These are phyloP conservation scores for Salvelinus alpinus DNA, from an alignment of 2,113 vertebrate genomes.

Conservation along the genomic window DNA sequence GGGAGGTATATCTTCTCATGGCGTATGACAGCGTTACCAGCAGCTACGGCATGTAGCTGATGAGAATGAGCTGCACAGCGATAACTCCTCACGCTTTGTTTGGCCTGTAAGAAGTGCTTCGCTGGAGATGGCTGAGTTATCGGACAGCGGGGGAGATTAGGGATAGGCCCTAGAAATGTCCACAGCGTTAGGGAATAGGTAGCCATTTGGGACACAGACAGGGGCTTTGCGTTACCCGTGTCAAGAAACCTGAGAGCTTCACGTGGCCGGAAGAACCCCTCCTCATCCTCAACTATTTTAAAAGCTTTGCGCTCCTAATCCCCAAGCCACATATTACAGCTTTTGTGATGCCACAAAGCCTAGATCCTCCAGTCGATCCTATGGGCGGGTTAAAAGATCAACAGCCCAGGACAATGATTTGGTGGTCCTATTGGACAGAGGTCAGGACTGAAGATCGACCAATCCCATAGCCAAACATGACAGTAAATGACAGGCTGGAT, in stretches of 20 bases:
- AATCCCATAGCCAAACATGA: conserved; percentile 8
- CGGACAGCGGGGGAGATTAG: background rate
- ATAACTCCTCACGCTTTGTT: background rate
- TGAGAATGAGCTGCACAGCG: background rate
- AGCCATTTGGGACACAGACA: background rate
- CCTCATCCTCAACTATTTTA: conserved; percentile 20
- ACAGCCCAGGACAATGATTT: conserved; percentile 5
- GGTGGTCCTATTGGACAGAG: conserved; percentile 1
- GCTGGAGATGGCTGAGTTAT: conserved; percentile 7
- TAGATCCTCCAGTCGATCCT: conserved; percentile 15
- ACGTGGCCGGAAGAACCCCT: conserved; percentile 5
- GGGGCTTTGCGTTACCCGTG: conserved; percentile 4
- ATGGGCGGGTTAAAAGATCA: conserved; percentile 7
- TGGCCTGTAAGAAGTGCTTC: conserved; percentile 1
- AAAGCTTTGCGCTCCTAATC: conserved; percentile 37
- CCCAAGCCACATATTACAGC: conserved; percentile 43
- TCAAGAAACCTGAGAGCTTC: conserved; percentile 19
- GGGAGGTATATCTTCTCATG: background rate
- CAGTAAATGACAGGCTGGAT: conserved; percentile 5
- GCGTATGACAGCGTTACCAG: background rate
- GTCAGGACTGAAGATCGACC: background rate
- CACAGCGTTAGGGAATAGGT: background rate
- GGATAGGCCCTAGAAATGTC: background rate
- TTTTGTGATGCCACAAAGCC: conserved; percentile 22
- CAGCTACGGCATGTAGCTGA: background rate